phyloP scores from a whole-genome alignment of 2,797 vertebrate species.

The Scolopax bukidnonensis region DNA sequence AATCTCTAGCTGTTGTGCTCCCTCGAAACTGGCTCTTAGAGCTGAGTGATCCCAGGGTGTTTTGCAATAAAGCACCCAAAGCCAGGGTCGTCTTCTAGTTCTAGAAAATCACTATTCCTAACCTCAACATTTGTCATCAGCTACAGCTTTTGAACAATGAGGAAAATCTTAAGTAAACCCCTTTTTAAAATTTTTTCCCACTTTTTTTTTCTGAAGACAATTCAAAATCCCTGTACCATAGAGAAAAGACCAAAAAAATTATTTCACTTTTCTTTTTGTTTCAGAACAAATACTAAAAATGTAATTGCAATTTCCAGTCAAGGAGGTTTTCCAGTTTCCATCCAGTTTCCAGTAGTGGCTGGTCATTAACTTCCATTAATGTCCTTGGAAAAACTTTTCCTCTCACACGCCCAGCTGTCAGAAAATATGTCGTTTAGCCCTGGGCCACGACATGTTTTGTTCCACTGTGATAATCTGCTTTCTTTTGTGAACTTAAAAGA shows the following conservation, averaged over 20 bases:
- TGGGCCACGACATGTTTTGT: not conserved
- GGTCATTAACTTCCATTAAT: not conserved
- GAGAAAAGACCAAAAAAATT: not conserved
- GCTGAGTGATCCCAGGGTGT: not conserved
- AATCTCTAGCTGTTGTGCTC: not conserved
- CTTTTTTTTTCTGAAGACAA: not conserved
- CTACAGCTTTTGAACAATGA: not conserved
- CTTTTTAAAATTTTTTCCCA: too few species aligned
- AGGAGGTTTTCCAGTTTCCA: not conserved
- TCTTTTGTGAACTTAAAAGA: not conserved
- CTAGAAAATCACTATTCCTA: fast-evolving
- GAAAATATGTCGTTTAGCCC: not conserved
- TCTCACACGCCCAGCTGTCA: not conserved
- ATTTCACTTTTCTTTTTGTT: not conserved
- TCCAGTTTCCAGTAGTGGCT: not conserved
- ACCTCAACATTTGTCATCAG: not conserved
- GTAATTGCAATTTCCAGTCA: not conserved
- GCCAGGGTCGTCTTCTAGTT: not conserved
- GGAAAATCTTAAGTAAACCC: not conserved
- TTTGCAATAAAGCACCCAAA: not conserved
- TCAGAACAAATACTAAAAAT: not conserved
- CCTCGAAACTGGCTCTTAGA: not conserved
- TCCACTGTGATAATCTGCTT: not conserved
- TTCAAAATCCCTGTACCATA: not conserved
- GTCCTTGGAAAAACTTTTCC: not conserved